Evolutionary conservation across 2,113 vertebrate genomes (phyloP).

Genomic region (Hemicordylus capensis): DNA sequence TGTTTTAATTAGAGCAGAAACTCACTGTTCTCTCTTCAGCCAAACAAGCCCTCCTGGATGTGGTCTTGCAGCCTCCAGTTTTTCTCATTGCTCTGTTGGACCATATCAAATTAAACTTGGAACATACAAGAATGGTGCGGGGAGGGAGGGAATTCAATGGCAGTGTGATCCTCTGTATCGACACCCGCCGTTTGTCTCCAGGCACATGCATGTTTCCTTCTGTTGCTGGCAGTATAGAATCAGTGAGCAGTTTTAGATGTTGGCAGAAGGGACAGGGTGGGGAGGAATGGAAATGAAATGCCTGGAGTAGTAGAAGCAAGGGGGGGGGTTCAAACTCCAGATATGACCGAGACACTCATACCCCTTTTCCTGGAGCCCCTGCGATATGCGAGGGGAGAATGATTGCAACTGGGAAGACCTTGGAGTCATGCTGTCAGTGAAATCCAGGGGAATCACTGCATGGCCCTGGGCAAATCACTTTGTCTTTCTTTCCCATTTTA

Average conservation of each 20-base stretch:
- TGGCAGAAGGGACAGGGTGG: neutral
- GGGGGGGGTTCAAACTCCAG: neutral
- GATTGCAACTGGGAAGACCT: neutral
- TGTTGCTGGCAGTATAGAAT: neutral
- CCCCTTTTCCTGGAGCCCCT: neutral
- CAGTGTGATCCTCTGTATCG: neutral
- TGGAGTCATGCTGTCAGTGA: neutral
- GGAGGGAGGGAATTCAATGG: too few species aligned
- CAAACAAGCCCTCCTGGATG: neutral
- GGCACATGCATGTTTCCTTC: neutral
- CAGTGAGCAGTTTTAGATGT: neutral
- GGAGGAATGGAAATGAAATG: neutral
- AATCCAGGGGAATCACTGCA: too few species aligned
- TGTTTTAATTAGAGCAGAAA: neutral
- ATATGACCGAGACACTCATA: neutral
- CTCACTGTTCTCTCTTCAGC: neutral
- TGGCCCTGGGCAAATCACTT: neutral
- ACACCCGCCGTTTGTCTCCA: too few species aligned
- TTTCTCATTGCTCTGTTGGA: neutral
- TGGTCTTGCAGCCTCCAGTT: neutral
- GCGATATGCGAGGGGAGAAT: neutral
- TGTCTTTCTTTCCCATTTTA: neutral
- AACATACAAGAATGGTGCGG: neutral
- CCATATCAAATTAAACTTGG: neutral
- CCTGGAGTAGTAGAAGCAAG: neutral